Evolutionary conservation across 2,113 vertebrate genomes (phyloP).

Genomic region (Centrocercus urophasianus): DNA sequence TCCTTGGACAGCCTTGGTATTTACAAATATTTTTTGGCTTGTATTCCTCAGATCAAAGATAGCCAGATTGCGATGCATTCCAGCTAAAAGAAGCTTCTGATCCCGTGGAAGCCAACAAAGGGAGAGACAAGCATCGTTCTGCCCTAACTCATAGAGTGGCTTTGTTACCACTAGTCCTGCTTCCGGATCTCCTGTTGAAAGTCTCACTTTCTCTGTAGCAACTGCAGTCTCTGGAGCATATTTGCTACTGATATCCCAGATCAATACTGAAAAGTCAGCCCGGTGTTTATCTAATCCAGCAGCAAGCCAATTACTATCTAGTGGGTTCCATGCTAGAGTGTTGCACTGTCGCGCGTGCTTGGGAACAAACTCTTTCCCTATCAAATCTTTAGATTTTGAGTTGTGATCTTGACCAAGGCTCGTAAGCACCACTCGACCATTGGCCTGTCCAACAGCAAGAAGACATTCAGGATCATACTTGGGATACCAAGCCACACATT

Average conservation of each 20-base stretch:
- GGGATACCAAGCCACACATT: constrained; percentile 99
- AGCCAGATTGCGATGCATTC: constrained; percentile 96
- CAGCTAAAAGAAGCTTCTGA: constrained; percentile 94
- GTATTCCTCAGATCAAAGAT: constrained; percentile 98
- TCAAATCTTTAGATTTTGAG: constrained; percentile 93
- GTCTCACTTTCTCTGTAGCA: constrained; percentile 89
- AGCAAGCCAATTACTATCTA: constrained; percentile 94
- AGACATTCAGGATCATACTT: constrained; percentile 96
- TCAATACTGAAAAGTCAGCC: constrained; percentile 95
- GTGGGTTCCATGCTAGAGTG: constrained; percentile 94
- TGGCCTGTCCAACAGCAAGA: constrained; percentile 95
- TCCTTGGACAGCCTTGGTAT: constrained; percentile 98
- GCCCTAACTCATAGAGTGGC: constrained; percentile 93
- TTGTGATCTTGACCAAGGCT: constrained; percentile 96
- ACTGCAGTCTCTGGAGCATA: constrained; percentile 87
- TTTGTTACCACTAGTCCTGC: constrained; percentile 91
- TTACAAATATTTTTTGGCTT: constrained; percentile 98
- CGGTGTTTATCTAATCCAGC: constrained; percentile 96
- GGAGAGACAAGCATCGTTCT: constrained; percentile 96
- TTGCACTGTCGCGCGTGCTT: constrained; percentile 98
- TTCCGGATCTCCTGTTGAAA: constrained; percentile 88
- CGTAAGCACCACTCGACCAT: constrained; percentile 95
- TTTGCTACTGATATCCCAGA: constrained; percentile 98
- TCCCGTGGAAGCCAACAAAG: constrained; percentile 98
- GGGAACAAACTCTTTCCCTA: constrained; percentile 97